Evolutionary conservation across 2,888 invertebrate species (phyloP).

Genomic region (Leptinotarsa tumamoca): DNA sequence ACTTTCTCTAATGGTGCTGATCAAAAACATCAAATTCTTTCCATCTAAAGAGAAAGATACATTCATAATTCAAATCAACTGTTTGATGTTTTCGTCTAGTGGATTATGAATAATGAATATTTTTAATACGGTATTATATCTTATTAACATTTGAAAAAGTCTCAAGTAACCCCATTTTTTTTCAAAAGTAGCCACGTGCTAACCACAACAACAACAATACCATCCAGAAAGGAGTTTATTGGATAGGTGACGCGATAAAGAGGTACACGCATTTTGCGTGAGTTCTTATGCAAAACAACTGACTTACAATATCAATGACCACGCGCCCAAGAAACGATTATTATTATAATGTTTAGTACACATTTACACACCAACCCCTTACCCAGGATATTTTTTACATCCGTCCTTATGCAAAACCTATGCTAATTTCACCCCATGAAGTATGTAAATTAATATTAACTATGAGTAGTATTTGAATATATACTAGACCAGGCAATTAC

Average conservation of each 20-base stretch:
- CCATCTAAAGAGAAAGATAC: no score
- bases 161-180: not conserved
- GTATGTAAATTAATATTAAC: slow-evolving; percentile 45
- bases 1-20: no score
- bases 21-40: no score
- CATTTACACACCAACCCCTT: slow-evolving; percentile 44
- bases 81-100: no score
- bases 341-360: slow-evolving; percentile 45
- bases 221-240: slow-evolving; percentile 28
- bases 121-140: not conserved
- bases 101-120: no score
- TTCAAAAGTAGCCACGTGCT: slow-evolving; percentile 30
- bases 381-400: slow-evolving; percentile 46
- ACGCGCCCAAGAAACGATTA: slow-evolving; percentile 43
- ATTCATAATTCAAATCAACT: no score
- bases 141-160: not conserved
- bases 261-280: slow-evolving; percentile 42
- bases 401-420: slow-evolving; percentile 49
- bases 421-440: slow-evolving; percentile 49
- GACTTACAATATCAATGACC: slow-evolving; percentile 49
- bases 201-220: slow-evolving; percentile 20
- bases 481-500: slow-evolving; percentile 31
- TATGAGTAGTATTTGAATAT: slow-evolving; percentile 40
- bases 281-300: slow-evolving; percentile 42
- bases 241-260: slow-evolving; percentile 37